phyloP scores from a whole-genome alignment of 2,113 vertebrate genomes.

The Ranitomeya imitator region DNA sequence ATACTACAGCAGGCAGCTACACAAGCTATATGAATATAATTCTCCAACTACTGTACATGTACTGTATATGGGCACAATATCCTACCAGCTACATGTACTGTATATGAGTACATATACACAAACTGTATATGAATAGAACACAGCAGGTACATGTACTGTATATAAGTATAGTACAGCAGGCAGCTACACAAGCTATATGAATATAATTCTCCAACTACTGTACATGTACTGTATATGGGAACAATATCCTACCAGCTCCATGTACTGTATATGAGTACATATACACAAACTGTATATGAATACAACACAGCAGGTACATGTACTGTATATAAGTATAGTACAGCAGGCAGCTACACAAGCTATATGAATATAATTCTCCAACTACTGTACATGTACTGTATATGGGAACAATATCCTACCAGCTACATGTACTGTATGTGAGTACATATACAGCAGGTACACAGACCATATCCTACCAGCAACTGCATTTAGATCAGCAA shows the following conservation, averaged over 20 bases:
- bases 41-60: neutral
- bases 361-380: neutral
- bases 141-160: neutral
- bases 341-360: neutral
- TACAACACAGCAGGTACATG: no score
- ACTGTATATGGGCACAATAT: no score
- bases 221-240: neutral
- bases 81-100: neutral
- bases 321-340: no score
- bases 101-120: neutral
- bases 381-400: neutral
- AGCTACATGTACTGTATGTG: no score
- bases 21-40: neutral
- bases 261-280: neutral
- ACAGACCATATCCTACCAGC: neutral
- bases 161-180: neutral
- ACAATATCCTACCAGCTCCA: neutral
- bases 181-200: no score
- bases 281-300: no score
- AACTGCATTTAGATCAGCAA: no score
- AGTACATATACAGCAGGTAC: neutral
- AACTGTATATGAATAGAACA: neutral
- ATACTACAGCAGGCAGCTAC: neutral
- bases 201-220: neutral
- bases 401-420: no score